Evolutionary conservation across 2,888 invertebrate genomes (phyloP), one percentile per base, ranked within the genome.

Genomic region (Gandaritis pyraliata): DNA sequence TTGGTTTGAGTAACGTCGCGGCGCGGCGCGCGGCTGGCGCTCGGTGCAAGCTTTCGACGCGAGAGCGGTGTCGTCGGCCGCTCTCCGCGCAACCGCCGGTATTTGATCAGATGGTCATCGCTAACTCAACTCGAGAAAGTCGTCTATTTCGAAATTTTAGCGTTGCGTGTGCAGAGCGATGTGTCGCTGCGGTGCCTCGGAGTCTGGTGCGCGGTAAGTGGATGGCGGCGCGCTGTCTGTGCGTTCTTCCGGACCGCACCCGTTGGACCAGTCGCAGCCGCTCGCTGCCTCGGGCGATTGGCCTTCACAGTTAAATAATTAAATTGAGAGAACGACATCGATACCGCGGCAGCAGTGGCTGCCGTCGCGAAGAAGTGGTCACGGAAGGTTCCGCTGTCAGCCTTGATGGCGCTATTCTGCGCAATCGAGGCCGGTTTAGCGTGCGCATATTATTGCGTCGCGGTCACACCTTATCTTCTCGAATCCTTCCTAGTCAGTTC

Each of bases 191-290:
- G 90, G 91, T 90, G 91, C 90, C 90, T 80, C 73, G 71, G 86
- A 86, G 92, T 91, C 91, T 91, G 81, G 70, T 76, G 78, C 77
- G 85, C 80, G 80, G 85, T 84, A 80, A 77, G 76, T 83, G 79
- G 74, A 75, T 86, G 91, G 90, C 91, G 91, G 90, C 91, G 90
- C 90, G 92, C 91, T 87, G 91, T 90, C 91, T 90, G 88, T 85
- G 80, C 83, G 81, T 80, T 86, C 87, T 87, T 88, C 89, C 89
- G 90, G 87, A 83, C 80, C 86, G 85, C 91, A 90, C 91, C 88
- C 87, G 92, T 90, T 86, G 76, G 86, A 91, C 91, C 88, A 90
- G 91, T 91, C 90, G 88, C 87, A 81, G 83, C 86, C 86, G 87
- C 84, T 86, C 87, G 86, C 83, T 80, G 86, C 85, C 91, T 86